phyloP scores from a whole-genome alignment of 2,888 invertebrate genomes.

The Epiblema foenella region DNA sequence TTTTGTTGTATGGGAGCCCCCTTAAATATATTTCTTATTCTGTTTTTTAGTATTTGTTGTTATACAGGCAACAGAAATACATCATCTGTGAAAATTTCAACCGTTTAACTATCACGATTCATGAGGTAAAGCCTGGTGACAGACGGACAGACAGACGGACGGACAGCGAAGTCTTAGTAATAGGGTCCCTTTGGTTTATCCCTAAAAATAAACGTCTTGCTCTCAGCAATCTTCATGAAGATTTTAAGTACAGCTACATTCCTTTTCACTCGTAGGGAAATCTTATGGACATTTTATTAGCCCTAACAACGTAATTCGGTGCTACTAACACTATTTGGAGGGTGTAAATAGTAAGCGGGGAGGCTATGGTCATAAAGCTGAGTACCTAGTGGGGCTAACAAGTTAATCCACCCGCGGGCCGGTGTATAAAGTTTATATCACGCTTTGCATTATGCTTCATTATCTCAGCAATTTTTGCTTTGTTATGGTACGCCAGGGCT shows the following conservation, averaged over 20 bases:
- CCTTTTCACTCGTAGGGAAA: conserved; percentile 35
- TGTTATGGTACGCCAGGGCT: conserved; percentile 70
- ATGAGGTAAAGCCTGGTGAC: no score
- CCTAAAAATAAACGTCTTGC: no score
- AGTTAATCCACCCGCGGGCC: conserved; percentile 79
- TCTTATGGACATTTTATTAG: conserved; percentile 36
- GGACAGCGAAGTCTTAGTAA: no score
- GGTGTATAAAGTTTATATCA: conserved; percentile 76
- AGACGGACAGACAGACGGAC: no score
- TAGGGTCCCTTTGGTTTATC: no score
- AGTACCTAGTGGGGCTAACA: conserved; percentile 68
- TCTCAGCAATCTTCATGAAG: not conserved
- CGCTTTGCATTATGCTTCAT: conserved; percentile 81
- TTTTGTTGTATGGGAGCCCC: no score
- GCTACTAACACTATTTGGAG: conserved; percentile 43
- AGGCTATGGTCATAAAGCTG: conserved; percentile 42
- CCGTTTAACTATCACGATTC: no score
- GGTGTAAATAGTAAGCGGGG: conserved; percentile 43
- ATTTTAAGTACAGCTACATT: not conserved
- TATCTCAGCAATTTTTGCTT: conserved; percentile 80
- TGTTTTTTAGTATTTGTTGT: no score
- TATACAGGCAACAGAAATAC: no score
- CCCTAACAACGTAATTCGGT: conserved; percentile 36
- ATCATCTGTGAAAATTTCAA: no score
- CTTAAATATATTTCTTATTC: no score